Percentiles rank a stretch among this genome's conserved stretches.
phyloP scores from a whole-genome alignment of 23 tunicate genomes.

The Styela clava region DNA sequence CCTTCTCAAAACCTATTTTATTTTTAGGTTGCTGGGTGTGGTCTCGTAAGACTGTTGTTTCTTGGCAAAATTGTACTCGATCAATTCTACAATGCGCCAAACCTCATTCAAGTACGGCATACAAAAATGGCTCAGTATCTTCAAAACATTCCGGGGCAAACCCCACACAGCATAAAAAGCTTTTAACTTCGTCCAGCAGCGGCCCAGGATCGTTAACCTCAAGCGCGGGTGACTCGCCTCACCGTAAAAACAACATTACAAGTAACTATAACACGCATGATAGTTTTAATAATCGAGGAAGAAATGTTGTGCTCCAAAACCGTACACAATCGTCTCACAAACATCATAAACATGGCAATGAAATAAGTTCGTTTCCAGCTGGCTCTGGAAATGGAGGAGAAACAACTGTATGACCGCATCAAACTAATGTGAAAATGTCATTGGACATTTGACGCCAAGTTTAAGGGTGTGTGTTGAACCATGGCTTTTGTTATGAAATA shows the following conservation, averaged over 20 bases:
- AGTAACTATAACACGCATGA: background rate
- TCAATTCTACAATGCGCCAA: conserved; percentile 33
- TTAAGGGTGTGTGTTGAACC: too few relatives aligned
- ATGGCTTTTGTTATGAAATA: too few relatives aligned
- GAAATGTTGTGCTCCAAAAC: background rate
- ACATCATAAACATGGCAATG: background rate
- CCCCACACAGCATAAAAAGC: conserved; percentile 22
- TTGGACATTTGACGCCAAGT: too few relatives aligned
- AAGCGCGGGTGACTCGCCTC: conserved; percentile 33
- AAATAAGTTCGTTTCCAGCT: background rate
- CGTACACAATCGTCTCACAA: background rate
- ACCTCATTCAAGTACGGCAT: background rate
- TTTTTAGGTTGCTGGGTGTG: conserved; percentile 82
- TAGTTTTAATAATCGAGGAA: background rate
- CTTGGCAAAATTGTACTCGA: conserved; percentile 59
- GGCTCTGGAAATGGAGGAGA: background rate
- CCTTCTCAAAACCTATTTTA: too few relatives aligned
- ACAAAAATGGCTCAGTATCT: conserved; percentile 2
- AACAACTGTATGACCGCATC: background rate
- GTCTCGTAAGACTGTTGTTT: conserved; percentile 59
- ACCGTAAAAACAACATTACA: background rate
- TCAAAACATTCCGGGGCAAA: conserved; percentile 5
- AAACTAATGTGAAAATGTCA: too few relatives aligned
- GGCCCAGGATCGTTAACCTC: conserved; percentile 24
- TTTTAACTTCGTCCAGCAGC: conserved; percentile 24